A percentile compares a stretch with the other conserved stretches of the same genome.
Evolutionary conservation across 2,797 vertebrate species (phyloP).

Genomic region (Chloroceryle amazona): DNA sequence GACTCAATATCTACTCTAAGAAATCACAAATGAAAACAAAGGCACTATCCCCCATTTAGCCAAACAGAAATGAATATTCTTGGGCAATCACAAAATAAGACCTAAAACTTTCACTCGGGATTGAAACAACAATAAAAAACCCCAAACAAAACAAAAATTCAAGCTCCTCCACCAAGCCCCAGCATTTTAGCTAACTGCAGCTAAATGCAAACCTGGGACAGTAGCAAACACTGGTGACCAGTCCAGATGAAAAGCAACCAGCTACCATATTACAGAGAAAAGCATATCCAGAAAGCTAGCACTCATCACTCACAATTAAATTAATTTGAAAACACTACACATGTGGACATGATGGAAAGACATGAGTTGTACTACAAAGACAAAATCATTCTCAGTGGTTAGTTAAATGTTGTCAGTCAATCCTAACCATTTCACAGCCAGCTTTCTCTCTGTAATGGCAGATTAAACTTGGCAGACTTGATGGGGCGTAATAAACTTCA

Average conservation of each 20-base stretch:
- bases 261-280: neutral
- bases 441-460: conserved; percentile 64
- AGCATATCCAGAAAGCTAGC: neutral
- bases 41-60: neutral
- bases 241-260: neutral
- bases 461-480: conserved; percentile 76
- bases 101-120: neutral
- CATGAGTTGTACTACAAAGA: conserved; percentile 26
- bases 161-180: neutral
- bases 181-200: neutral
- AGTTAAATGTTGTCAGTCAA: conserved; percentile 75
- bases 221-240: neutral
- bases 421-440: conserved; percentile 65
- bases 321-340: conserved; percentile 34
- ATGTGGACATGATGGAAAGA: neutral
- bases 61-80: neutral
- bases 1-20: neutral
- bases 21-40: neutral
- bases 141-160: neutral
- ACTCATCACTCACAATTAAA: conserved; percentile 42
- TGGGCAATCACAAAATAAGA: neutral
- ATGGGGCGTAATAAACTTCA: conserved; percentile 59
- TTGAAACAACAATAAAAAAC: neutral
- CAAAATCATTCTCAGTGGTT: conserved; percentile 49
- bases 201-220: neutral